Conservation (phyloP, 2,797 vertebrate genomes). For the Lithobates sylvaticus region DNA sequence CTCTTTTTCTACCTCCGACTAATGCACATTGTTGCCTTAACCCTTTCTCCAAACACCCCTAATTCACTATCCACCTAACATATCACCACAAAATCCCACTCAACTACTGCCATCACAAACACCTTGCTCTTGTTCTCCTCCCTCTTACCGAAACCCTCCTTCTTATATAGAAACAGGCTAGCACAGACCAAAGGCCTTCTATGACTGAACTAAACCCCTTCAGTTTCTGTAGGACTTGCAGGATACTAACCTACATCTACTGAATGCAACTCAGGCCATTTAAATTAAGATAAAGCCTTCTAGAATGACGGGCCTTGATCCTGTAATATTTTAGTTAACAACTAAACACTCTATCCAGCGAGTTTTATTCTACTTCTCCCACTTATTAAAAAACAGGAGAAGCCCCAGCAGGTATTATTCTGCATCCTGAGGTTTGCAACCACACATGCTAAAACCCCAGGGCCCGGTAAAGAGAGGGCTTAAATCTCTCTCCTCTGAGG, state of each 20-base stretch:
- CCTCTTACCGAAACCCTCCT: no score
- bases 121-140: no score
- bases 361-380: conserved; percentile 26
- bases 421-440: conserved; percentile 71
- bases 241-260: conserved; percentile 69
- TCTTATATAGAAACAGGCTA: no score
- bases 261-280: conserved; percentile 72
- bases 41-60: accelerated
- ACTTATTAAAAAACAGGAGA: not conserved
- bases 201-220: conserved; percentile 69
- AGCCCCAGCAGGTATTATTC: conserved; percentile 63
- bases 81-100: no score
- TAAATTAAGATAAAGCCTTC: conserved; percentile 74
- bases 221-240: conserved; percentile 67
- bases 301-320: conserved; percentile 71
- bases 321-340: conserved; percentile 16
- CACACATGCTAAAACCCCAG: conserved; percentile 64
- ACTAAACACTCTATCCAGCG: not conserved
- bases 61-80: accelerated
- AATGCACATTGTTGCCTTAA: conserved; percentile 28
- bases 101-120: no score
- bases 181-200: conserved; percentile 60
- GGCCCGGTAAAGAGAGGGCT: conserved; percentile 67
- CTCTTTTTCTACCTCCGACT: conserved; percentile 64
- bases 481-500: conserved; percentile 61